Conservation (phyloP, 2,797 vertebrate species). For the Siniperca obscura region DNA sequence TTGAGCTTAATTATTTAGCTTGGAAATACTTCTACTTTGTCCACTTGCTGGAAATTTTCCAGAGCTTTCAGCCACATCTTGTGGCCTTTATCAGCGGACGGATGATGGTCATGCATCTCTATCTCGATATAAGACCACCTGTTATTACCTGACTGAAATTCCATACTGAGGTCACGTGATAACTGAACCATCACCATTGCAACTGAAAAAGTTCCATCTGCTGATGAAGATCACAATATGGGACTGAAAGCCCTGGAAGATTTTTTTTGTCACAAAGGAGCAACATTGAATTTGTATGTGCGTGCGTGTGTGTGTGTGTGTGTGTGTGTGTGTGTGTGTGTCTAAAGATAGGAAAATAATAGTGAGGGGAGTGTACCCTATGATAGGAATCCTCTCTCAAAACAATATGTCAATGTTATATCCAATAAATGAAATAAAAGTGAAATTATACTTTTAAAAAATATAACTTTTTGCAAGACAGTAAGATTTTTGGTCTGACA, state of each 20-base stretch:
- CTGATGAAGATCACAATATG: conserved; percentile 8
- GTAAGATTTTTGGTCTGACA: conserved; percentile 14
- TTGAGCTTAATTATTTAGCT: neutral
- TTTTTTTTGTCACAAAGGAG: neutral
- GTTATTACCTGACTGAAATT: neutral
- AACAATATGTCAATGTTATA: conserved; percentile 4
- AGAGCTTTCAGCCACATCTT: neutral
- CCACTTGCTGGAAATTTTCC: neutral
- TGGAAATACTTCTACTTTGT: neutral
- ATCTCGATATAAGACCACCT: neutral
- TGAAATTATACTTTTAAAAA: conserved; percentile 5
- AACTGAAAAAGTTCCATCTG: conserved; percentile 11
- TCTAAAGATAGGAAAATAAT: neutral
- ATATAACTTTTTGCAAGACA: neutral
- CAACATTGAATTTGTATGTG: neutral
- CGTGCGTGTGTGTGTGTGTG: neutral
- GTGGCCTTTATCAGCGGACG: neutral
- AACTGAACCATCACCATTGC: neutral
- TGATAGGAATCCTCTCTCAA: conserved; percentile 1
- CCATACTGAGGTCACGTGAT: neutral
- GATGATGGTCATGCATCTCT: conserved; percentile 4
- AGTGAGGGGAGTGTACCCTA: neutral
- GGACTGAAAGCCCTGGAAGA: neutral
- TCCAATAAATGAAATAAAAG: conserved; percentile 1
- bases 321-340: neutral